These are phyloP conservation scores for Proisotoma minuta DNA, from an alignment of 2,888 invertebrate species.

Conservation along the genomic window DNA sequence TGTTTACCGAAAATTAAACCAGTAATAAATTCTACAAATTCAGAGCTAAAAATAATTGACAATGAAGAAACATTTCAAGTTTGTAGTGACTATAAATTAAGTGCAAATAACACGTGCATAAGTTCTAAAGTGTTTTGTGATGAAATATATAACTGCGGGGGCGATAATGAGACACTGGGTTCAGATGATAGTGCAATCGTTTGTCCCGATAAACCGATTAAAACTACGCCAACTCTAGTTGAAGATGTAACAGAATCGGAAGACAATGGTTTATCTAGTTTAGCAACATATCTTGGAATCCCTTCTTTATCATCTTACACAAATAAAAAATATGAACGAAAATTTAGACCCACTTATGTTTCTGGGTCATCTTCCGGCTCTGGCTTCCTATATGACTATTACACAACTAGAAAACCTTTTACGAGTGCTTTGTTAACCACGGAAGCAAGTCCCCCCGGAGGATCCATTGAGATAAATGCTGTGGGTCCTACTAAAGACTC, in stretches of 20 bases:
- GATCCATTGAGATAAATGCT: background rate
- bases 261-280: background rate
- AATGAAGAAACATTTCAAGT: slow-evolving; percentile 29
- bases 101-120: slow-evolving; percentile 33
- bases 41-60: slow-evolving; percentile 10
- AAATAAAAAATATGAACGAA: slow-evolving; percentile 3
- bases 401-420: background rate
- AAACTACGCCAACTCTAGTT: slow-evolving; percentile 33
- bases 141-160: slow-evolving; percentile 34
- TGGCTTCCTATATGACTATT: slow-evolving; percentile 4
- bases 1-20: too few species aligned
- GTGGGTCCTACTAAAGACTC: background rate
- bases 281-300: background rate
- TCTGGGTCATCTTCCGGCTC: slow-evolving; percentile 4
- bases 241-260: slow-evolving; percentile 18
- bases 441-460: background rate
- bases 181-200: slow-evolving; percentile 29
- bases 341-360: slow-evolving; percentile 7
- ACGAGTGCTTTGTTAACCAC: background rate
- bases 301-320: slow-evolving; percentile 2
- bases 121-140: slow-evolving; percentile 39
- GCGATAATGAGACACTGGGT: slow-evolving; percentile 29
- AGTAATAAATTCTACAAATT: slow-evolving; percentile 18
- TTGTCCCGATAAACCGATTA: slow-evolving; percentile 30
- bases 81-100: slow-evolving; percentile 22